Conservation (phyloP, 30 jellyfish, hydroid and myxozoan genomes). For the Aurelia aurita region DNA sequence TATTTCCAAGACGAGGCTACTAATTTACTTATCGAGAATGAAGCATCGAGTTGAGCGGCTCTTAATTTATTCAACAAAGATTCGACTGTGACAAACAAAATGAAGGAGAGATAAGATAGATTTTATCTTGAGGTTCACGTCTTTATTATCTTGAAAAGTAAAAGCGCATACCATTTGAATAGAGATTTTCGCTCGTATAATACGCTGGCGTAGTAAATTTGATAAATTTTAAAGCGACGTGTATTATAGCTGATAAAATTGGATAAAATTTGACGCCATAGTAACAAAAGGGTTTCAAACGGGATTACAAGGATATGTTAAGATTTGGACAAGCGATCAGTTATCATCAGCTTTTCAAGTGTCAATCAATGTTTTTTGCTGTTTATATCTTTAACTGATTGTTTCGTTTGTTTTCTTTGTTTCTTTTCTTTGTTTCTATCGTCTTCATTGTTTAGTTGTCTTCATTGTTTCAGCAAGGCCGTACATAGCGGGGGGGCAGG, state of each 20-base stretch:
- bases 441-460: too few relatives aligned
- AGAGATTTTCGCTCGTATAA: too few relatives aligned
- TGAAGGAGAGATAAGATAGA: constrained; percentile 36
- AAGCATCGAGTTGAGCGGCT: constrained; percentile 73
- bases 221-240: constrained; percentile 41
- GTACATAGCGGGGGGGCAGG: too few relatives aligned
- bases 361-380: constrained; percentile 30
- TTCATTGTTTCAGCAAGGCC: too few relatives aligned
- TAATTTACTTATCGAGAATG: constrained; percentile 17
- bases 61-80: constrained; percentile 49
- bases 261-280: constrained; percentile 74
- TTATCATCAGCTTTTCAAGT: constrained; percentile 21
- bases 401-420: too few relatives aligned
- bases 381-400: not conserved
- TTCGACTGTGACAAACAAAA: constrained; percentile 22
- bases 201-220: constrained; percentile 40
- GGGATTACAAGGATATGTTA: constrained; percentile 52
- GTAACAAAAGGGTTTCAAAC: constrained; percentile 41
- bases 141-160: constrained; percentile 42
- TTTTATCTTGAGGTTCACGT: constrained; percentile 38
- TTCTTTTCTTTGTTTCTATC: too few relatives aligned
- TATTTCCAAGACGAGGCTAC: constrained; percentile 40
- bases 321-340: constrained; percentile 58
- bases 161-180: constrained; percentile 41
- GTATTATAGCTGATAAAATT: constrained; percentile 53